A percentile compares a stretch with the other conserved stretches of the same genome.
Conservation (phyloP, 2,113 vertebrate genomes). For the Calyptommatus sinebrachiatus region DNA sequence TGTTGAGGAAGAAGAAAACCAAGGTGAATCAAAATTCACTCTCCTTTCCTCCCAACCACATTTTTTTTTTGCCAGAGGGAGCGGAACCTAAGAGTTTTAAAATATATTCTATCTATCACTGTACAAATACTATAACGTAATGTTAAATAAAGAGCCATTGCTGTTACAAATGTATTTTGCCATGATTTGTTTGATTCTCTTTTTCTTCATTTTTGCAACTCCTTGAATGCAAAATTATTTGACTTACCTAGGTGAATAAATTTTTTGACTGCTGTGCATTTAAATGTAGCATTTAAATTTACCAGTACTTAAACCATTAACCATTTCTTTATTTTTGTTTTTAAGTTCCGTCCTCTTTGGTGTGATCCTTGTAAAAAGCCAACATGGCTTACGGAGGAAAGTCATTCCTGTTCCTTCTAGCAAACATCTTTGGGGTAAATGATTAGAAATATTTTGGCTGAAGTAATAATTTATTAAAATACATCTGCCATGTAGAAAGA, state of each 20-base stretch:
- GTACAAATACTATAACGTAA: not conserved
- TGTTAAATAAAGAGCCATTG: not conserved
- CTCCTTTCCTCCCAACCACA: too few species aligned
- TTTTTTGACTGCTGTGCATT: not conserved
- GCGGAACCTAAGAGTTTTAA: too few species aligned
- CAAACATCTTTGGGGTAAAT: conserved; percentile 62
- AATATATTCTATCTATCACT: not conserved
- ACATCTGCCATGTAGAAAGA: conserved; percentile 59
- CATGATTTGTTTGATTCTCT: not conserved
- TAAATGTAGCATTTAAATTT: not conserved
- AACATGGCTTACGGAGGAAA: conserved; percentile 34
- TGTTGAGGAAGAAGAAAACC: too few species aligned
- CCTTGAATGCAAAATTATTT: not conserved
- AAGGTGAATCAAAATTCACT: too few species aligned
- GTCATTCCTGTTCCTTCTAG: conserved; percentile 33
- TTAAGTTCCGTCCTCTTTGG: conserved; percentile 31
- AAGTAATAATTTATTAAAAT: conserved; percentile 66
- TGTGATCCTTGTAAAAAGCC: conserved; percentile 28
- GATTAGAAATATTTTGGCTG: conserved; percentile 48
- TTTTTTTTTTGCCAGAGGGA: too few species aligned
- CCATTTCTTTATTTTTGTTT: conserved; percentile 29
- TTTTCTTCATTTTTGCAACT: not conserved
- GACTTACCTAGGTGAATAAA: not conserved
- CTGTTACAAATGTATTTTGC: not conserved
- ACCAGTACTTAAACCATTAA: conserved; percentile 31